These are phyloP conservation scores for Gorsachius magnificus DNA, from an alignment of 2,797 vertebrate genomes.

Conservation along the genomic window DNA sequence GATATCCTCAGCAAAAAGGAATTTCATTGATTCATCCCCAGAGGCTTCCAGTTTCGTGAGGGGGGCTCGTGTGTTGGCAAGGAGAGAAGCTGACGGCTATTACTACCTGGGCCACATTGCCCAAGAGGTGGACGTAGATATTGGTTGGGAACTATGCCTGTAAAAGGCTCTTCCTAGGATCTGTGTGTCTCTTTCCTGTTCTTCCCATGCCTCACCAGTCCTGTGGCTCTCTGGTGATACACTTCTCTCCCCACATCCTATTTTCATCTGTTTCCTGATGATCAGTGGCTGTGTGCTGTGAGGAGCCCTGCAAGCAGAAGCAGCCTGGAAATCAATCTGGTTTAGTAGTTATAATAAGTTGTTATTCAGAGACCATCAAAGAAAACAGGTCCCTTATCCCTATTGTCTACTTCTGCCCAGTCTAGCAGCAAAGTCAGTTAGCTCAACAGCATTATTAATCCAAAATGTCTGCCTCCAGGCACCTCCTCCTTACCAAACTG, in stretches of 20 bases:
- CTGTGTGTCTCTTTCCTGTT: background rate
- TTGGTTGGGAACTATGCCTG: background rate
- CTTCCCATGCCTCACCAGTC: background rate
- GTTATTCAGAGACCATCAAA: background rate
- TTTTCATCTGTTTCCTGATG: background rate
- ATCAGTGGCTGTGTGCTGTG: background rate
- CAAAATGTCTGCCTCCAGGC: background rate
- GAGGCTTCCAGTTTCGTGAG: constrained; percentile 17
- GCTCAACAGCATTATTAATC: background rate
- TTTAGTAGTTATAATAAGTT: background rate
- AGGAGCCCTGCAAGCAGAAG: background rate
- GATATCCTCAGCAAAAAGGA: background rate
- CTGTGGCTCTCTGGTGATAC: background rate
- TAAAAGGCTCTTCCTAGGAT: background rate
- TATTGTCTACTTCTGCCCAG: background rate
- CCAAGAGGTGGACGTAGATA: constrained; percentile 37
- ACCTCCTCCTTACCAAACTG: background rate
- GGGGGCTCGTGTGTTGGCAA: constrained; percentile 64
- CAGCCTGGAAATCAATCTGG: background rate
- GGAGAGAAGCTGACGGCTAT: constrained; percentile 65
- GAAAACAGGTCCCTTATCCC: background rate
- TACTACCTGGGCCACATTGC: constrained; percentile 67
- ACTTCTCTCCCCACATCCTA: background rate
- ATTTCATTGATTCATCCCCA: background rate
- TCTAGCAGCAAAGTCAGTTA: background rate